Evolutionary conservation across 2,888 invertebrate species (phyloP).

Genomic region (Lycocerus yunnanus): DNA sequence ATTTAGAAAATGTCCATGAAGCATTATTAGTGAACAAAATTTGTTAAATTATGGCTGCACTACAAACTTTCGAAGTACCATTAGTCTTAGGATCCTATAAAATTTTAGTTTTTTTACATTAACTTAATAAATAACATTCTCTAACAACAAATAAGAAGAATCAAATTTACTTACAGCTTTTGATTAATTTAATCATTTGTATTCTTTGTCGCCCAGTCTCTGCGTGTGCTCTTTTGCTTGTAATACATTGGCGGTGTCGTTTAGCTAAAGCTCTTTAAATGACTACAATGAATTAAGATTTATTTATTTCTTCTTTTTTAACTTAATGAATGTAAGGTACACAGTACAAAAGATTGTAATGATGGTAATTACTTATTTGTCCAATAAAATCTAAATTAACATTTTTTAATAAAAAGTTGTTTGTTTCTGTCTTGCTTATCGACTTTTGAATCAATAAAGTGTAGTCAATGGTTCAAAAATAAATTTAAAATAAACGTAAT

Average conservation of each 20-base stretch:
- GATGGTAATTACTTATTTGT: not conserved
- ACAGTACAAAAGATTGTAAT: not conserved
- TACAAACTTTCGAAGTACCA: not conserved
- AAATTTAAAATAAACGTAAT: not conserved
- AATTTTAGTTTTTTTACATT: not conserved
- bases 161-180: not conserved
- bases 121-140: not conserved
- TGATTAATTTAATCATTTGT: slow-evolving; percentile 33
- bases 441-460: not conserved
- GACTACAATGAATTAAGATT: not conserved
- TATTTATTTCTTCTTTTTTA: not conserved
- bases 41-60: too few relatives aligned
- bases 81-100: not conserved
- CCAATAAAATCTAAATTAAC: not conserved
- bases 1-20: too few relatives aligned
- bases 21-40: too few relatives aligned
- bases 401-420: not conserved
- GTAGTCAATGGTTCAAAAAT: not conserved
- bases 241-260: slow-evolving; percentile 20
- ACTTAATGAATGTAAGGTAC: not conserved
- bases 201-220: slow-evolving; percentile 17
- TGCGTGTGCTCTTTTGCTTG: slow-evolving; percentile 23
- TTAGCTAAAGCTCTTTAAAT: slow-evolving; percentile 8
- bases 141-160: not conserved
- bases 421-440: not conserved